Evolutionary conservation across 2,888 invertebrate species (phyloP).

Genomic region (Callinectes sapidus): DNA sequence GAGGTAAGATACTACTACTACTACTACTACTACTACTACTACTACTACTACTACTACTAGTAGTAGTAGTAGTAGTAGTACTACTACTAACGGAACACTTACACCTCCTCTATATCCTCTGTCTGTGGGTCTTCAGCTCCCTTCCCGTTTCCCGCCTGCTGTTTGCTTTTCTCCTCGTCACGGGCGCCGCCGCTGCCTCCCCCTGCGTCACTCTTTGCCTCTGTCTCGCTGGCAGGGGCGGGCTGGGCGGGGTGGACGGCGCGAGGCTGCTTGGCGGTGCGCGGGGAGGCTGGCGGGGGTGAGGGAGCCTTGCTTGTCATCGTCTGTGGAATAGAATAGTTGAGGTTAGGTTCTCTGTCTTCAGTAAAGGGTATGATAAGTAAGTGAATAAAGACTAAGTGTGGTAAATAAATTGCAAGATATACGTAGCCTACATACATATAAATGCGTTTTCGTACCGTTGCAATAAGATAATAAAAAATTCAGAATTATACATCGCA

Average conservation of each 20-base stretch:
- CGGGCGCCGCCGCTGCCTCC: neutral
- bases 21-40: too few species aligned
- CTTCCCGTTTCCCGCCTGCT: neutral
- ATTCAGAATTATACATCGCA: too few species aligned
- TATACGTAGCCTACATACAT: too few species aligned
- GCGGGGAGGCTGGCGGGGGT: neutral
- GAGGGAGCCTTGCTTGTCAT: neutral
- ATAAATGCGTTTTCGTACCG: too few species aligned
- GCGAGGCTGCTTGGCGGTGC: neutral
- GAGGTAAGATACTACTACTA: neutral
- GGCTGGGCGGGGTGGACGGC: neutral
- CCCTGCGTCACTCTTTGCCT: neutral
- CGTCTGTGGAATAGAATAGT: neutral
- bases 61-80: too few species aligned
- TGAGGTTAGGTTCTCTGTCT: too few species aligned
- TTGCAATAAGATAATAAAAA: too few species aligned
- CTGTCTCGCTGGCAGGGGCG: neutral
- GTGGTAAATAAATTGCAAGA: too few species aligned
- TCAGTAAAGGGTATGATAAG: too few species aligned
- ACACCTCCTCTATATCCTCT: constrained; percentile 1
- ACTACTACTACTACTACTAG: too few species aligned
- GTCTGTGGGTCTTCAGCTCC: too few species aligned
- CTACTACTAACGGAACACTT: neutral
- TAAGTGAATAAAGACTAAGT: too few species aligned
- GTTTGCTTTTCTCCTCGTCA: neutral